phyloP scores from a whole-genome alignment of 2,888 invertebrate genomes.

The Osedax fenrisi region DNA sequence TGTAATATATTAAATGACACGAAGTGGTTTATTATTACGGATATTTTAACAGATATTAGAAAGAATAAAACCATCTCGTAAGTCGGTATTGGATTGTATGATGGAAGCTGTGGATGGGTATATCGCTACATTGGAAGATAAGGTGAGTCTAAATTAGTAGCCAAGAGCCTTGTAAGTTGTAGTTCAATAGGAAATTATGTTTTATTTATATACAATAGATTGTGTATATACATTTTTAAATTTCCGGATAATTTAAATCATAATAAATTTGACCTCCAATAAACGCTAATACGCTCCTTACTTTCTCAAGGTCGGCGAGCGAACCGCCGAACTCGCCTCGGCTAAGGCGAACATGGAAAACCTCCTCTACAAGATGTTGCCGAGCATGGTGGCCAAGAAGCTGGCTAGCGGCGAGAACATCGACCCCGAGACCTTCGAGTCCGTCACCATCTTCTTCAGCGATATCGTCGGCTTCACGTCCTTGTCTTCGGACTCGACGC shows the following conservation, averaged over 20 bases:
- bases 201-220: too few relatives aligned
- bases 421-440: conserved; percentile 37
- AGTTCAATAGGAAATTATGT: too few relatives aligned
- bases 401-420: conserved; percentile 36
- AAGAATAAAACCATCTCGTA: conserved; percentile 38
- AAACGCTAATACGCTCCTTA: too few relatives aligned
- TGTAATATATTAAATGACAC: too few relatives aligned
- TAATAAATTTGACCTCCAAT: too few relatives aligned
- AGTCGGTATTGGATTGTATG: conserved; percentile 45
- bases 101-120: conserved; percentile 46
- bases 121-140: conserved; percentile 41
- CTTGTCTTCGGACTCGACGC: conserved; percentile 31
- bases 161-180: too few relatives aligned
- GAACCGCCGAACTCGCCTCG: conserved; percentile 37
- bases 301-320: conserved; percentile 36
- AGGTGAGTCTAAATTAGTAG: too few relatives aligned
- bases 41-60: conserved; percentile 31
- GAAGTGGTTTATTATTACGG: too few relatives aligned
- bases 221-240: too few relatives aligned
- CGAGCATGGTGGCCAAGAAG: conserved; percentile 38
- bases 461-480: conserved; percentile 37
- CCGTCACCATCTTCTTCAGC: conserved; percentile 37
- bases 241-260: too few relatives aligned
- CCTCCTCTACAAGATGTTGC: conserved; percentile 41
- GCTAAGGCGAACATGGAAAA: conserved; percentile 38